These are phyloP conservation scores for Mythimna albipuncta DNA, from an alignment of 2,888 invertebrate genomes.

Conservation along the genomic window DNA sequence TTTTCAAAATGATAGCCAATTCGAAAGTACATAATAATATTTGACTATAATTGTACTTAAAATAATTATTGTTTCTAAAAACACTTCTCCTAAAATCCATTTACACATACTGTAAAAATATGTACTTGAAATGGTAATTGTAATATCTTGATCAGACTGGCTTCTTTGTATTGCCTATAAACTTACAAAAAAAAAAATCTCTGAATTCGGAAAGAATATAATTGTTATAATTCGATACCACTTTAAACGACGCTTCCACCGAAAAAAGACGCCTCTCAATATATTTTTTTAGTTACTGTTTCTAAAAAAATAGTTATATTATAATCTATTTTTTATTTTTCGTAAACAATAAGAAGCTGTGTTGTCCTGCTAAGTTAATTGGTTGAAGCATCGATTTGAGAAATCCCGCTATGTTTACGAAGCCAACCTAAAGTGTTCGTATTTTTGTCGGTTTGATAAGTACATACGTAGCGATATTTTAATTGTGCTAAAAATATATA, in stretches of 20 bases:
- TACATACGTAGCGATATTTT: slow-evolving; percentile 9
- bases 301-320: no score
- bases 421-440: neutral
- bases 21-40: slow-evolving; percentile 16
- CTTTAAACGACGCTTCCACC: neutral
- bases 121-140: slow-evolving; percentile 35
- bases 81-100: slow-evolving; percentile 11
- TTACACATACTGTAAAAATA: slow-evolving; percentile 12
- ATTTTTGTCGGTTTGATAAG: slow-evolving; percentile 15
- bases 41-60: slow-evolving; percentile 39
- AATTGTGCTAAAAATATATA: slow-evolving; percentile 6
- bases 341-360: no score
- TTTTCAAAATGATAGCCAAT: slow-evolving; percentile 12
- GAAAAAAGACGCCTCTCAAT: no score
- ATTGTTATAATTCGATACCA: neutral
- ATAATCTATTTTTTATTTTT: no score
- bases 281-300: no score
- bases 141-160: slow-evolving; percentile 2
- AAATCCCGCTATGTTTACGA: neutral
- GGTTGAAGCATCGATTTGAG: no score
- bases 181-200: neutral
- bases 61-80: slow-evolving; percentile 6
- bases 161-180: neutral
- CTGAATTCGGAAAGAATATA: neutral
- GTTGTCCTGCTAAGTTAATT: no score